A percentile compares a stretch with the other conserved stretches of the same genome.
Conservation (phyloP, 2,113 vertebrate species). For the Bathybates hornii region DNA sequence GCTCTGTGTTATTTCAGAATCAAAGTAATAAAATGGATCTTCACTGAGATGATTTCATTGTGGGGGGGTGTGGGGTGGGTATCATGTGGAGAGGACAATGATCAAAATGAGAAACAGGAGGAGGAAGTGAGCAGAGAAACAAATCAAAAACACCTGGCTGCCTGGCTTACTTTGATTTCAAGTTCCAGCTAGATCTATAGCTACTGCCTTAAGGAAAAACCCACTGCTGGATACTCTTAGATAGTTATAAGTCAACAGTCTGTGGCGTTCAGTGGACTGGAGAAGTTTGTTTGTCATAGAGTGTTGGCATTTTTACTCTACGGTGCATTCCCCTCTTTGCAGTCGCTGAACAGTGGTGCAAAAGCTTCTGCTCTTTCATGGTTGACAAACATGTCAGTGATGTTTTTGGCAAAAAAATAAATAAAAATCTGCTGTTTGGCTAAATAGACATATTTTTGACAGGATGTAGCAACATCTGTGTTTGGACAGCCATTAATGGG, state of each 20-base stretch:
- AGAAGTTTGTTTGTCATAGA: constrained; percentile 27
- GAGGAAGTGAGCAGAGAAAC: constrained; percentile 21
- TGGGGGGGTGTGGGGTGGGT: background rate
- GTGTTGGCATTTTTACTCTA: constrained; percentile 10
- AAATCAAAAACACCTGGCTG: constrained; percentile 36
- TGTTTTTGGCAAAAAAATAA: background rate
- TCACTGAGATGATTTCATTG: constrained; percentile 27
- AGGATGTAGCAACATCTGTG: background rate
- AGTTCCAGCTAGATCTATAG: constrained; percentile 13
- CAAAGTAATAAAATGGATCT: constrained; percentile 49
- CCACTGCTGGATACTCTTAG: background rate
- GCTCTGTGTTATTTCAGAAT: constrained; percentile 43
- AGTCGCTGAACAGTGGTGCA: background rate
- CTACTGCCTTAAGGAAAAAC: constrained; percentile 8
- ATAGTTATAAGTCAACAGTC: background rate
- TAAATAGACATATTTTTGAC: background rate
- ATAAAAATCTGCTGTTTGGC: background rate
- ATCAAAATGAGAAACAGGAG: constrained; percentile 20
- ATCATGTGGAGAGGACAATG: background rate
- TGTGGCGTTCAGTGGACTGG: constrained; percentile 2
- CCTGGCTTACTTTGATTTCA: constrained; percentile 27
- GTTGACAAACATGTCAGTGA: background rate
- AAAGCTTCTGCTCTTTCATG: background rate
- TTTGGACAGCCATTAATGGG: background rate
- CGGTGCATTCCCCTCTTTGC: background rate